Evolutionary conservation across 2,113 vertebrate genomes (phyloP), one percentile per base, ranked within the genome.

Genomic region (Stictonetta naevosa): DNA sequence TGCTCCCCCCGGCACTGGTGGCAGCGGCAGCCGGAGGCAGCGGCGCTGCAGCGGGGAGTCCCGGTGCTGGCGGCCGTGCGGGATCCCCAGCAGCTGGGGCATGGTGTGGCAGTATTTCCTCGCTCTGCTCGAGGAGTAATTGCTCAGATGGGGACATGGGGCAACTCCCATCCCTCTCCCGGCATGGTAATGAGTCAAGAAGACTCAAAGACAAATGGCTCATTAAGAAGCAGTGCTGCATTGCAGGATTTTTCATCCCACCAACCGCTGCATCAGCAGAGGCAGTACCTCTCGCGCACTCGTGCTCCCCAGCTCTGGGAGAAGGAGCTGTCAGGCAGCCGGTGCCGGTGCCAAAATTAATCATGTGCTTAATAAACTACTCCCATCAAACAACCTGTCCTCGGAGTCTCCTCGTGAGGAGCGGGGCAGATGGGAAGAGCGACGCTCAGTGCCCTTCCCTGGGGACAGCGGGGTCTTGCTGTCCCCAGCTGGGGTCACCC

Each of bases 171-270:
- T 94, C 87, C 86, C 90, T 97, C 96, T 94, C 92, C 89, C n/a
- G 63, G 96, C 97, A 96, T 86, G 96, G 95, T 98, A 98, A 97
- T 98, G 97, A 97, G 96, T 96, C 97, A 95, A 95, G 94, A 95
- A 97, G 96, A 53, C 93, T 96, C 96, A 95, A 96, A 97, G 97
- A 97, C 96, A 97, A 98, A 97, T 97, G 97, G 97, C 94, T 98
- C 97, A 97, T 98, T 98, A 98, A 97, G 97, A 97, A 97, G 97
- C 96, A 97, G 97, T 98, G 96, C 97, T 97, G 97, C 96, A 97
- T 97, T 97, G 97, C 97, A 97, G 97, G 95, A 97, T 97, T 96
- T 98, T 96, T 97, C 94, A 89, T 90, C 93, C 93, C 94, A 94
- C 97, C 96, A 96, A 96, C 96, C 91, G 96, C 97, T 96, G 96